These are phyloP conservation scores for Darwinula stevensoni DNA, from an alignment of 2,888 invertebrate genomes.

Conservation along the genomic window DNA sequence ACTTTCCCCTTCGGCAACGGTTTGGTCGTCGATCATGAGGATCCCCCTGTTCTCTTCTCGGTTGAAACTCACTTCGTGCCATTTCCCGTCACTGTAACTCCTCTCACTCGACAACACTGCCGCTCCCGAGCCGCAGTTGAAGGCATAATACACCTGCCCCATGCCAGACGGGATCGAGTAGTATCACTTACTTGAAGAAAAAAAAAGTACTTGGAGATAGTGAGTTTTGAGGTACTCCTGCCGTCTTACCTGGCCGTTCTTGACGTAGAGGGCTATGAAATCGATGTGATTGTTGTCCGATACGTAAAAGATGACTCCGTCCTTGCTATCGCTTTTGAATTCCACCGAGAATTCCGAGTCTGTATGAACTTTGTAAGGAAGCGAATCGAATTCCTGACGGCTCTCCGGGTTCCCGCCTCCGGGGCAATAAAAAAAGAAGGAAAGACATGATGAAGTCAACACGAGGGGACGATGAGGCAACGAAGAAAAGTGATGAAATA, in stretches of 20 bases:
- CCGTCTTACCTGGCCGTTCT: conserved; percentile 32
- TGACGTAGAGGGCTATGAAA: conserved; percentile 41
- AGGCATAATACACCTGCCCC: conserved; percentile 15
- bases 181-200: background rate
- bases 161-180: background rate
- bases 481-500: too few species aligned
- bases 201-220: background rate
- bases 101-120: conserved; percentile 25
- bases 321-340: conserved; percentile 39
- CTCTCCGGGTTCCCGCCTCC: conserved; percentile 36
- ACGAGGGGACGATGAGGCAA: too few species aligned
- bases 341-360: conserved; percentile 42
- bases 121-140: conserved; percentile 35
- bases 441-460: too few species aligned
- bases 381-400: conserved; percentile 34
- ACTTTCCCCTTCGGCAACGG: conserved; percentile 23
- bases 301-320: conserved; percentile 54
- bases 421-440: too few species aligned
- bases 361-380: conserved; percentile 28
- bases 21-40: conserved; percentile 30
- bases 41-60: conserved; percentile 30
- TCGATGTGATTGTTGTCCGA: conserved; percentile 29
- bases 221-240: background rate
- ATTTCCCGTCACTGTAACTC: conserved; percentile 36
- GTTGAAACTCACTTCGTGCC: conserved; percentile 43